phyloP scores from a whole-genome alignment of 1,140 invertebrate species.

The Drosophila equinoxialis region DNA sequence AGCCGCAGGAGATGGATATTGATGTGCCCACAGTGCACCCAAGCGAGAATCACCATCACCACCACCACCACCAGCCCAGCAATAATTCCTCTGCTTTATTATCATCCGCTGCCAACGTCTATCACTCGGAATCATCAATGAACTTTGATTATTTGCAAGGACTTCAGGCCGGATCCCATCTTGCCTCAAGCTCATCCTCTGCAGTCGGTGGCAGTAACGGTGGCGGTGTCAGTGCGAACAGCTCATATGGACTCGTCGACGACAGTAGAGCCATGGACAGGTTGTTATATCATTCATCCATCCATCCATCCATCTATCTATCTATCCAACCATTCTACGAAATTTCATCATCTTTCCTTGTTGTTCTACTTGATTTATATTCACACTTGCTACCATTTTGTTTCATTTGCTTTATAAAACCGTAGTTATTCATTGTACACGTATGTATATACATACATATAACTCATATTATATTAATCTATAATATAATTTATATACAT shows the following conservation, averaged over 20 bases:
- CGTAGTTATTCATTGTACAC: neutral
- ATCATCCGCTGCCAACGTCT: constrained; percentile 33
- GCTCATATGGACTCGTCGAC: constrained; percentile 68
- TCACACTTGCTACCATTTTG: constrained; percentile 51
- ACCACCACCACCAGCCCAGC: constrained; percentile 35
- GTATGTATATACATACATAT: neutral
- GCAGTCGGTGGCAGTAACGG: constrained; percentile 22
- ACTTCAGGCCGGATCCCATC: constrained; percentile 47
- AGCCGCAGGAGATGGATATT: constrained; percentile 80
- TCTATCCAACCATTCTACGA: neutral
- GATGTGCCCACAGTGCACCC: constrained; percentile 66
- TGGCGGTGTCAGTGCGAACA: constrained; percentile 24
- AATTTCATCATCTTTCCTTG: neutral
- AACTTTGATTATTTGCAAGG: constrained; percentile 81
- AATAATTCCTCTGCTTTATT: constrained; percentile 27
- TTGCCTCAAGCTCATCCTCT: constrained; percentile 44
- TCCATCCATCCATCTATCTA: constrained; percentile 16
- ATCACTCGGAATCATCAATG: constrained; percentile 78
- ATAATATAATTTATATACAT: neutral
- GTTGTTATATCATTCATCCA: constrained; percentile 70
- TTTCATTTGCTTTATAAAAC: constrained; percentile 41
- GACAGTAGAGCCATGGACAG: constrained; percentile 79
- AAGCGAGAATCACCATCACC: constrained; percentile 38
- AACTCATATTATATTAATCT: neutral
- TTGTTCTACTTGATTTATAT: constrained; percentile 36